Conservation (phyloP, 2,888 invertebrate genomes). For the Terebella lapidaria region DNA sequence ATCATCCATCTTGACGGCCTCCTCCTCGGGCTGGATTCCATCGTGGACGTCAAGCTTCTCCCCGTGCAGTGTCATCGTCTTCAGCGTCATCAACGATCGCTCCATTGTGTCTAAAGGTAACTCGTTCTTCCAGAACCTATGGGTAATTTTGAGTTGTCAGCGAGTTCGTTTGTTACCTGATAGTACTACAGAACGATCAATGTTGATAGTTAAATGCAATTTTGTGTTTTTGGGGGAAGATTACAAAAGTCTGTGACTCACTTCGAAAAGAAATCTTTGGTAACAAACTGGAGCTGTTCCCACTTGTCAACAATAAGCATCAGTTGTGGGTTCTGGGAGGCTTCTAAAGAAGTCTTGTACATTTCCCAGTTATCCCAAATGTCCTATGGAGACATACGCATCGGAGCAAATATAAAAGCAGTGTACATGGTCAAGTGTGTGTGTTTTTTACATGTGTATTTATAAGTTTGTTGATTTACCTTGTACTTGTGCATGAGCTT, state of each 20-base stretch:
- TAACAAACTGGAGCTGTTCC: conserved; percentile 47
- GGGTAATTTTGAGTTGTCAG: too few species aligned
- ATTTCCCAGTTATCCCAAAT: conserved; percentile 50
- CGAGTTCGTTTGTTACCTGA: not conserved
- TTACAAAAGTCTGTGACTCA: not conserved
- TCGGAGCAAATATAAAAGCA: not conserved
- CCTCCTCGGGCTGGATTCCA: not conserved
- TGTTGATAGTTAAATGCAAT: not conserved
- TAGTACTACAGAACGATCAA: not conserved
- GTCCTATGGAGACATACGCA: conserved; percentile 31
- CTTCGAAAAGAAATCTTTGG: conserved; percentile 42
- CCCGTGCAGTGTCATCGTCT: conserved; percentile 1
- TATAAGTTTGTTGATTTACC: conserved; percentile 25
- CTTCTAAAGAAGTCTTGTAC: conserved; percentile 41
- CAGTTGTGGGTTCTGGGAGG: conserved; percentile 42
- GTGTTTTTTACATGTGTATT: too few species aligned
- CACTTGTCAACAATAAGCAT: conserved; percentile 48
- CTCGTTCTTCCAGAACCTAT: conserved; percentile 15
- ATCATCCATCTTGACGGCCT: not conserved
- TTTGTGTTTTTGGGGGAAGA: not conserved
- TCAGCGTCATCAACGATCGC: conserved; percentile 3
- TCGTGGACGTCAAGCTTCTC: not conserved
- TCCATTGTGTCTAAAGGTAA: conserved; percentile 9
- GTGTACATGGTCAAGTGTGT: too few species aligned
- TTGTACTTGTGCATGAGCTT: conserved; percentile 43